Evolutionary conservation across 2,888 invertebrate genomes (phyloP), one percentile per base, ranked within the genome.

Genomic region (Netelia fuscicornis): DNA sequence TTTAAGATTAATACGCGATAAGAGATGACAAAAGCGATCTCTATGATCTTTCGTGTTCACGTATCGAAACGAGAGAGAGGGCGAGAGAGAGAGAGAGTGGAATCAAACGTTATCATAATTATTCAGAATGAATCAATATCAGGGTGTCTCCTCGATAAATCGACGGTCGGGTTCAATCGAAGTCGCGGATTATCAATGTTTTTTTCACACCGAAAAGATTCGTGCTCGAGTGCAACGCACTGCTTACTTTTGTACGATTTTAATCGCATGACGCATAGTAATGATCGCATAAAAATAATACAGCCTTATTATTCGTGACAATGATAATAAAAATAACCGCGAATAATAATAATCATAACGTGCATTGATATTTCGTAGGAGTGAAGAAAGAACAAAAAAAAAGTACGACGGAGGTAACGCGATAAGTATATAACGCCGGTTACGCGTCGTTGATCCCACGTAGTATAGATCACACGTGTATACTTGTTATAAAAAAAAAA

Each of bases 371-470:
- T 56, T 67, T 71, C n/a, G 58, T 67, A 64, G 42, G 52, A 52
- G 58, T 74, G 62, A 60, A 83, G 60, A 25, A 78, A 67, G 56
- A 62, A 54, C 68, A 68, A 72, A 78, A 44, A 75, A 68, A 78
- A 62, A 37, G 37, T 1, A 37, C 62, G 25, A 11, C 52, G 67
- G 23, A 72, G 65, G 74, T 70, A 70, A 83, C 71, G 11, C 30
- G 30, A 58, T 75, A 72, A 54, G 52, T 67, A 54, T 17, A 25
- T n/a, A 9, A 54, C 56, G 56, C 3, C 10, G 25, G 78, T 85
- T 78, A 81, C 75, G 84, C 77, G 64, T 81, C 74, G 84, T 65
- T 79, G 68, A 74, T 60, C 70, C 75, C 68, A 52, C 25, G 56
- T 25, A 64, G n/a, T n/a, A 37, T 1, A 62, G 54, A 72, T 75